These are phyloP conservation scores for Oceanites oceanicus DNA, from an alignment of 2,113 vertebrate genomes.

Conservation along the genomic window DNA sequence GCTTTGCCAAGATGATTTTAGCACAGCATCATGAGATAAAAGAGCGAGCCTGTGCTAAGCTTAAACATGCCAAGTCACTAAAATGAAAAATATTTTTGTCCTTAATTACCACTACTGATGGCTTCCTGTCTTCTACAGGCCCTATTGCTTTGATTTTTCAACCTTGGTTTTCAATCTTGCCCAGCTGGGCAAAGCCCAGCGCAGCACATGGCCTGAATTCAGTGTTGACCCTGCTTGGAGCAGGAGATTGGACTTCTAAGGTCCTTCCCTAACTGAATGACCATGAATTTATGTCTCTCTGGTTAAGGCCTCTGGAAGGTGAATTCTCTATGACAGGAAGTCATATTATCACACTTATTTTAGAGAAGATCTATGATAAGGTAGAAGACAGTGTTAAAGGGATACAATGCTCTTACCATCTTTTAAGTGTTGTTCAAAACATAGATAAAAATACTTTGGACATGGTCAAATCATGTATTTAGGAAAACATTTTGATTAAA, in stretches of 20 bases:
- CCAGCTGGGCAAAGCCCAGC: background rate
- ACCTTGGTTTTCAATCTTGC: background rate
- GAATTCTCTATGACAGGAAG: background rate
- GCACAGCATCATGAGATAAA: constrained; percentile 1
- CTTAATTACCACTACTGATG: background rate
- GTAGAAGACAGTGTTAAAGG: background rate
- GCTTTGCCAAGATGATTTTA: constrained; percentile 44
- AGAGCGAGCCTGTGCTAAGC: constrained; percentile 29
- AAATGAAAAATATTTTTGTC: constrained; percentile 52
- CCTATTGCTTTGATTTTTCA: background rate
- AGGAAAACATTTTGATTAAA: background rate
- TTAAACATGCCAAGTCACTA: constrained; percentile 45
- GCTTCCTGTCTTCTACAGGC: background rate
- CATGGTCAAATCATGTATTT: background rate
- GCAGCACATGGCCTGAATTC: background rate
- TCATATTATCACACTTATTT: background rate
- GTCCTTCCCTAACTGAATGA: background rate
- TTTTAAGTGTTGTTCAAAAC: background rate
- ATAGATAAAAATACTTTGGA: background rate
- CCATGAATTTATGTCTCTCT: background rate
- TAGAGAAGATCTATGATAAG: background rate
- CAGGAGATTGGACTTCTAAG: background rate
- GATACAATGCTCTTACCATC: background rate
- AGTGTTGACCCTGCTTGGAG: background rate
- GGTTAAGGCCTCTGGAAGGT: background rate